Conservation (phyloP, 2,888 invertebrate genomes). For the Trachelus iudaicus region DNA sequence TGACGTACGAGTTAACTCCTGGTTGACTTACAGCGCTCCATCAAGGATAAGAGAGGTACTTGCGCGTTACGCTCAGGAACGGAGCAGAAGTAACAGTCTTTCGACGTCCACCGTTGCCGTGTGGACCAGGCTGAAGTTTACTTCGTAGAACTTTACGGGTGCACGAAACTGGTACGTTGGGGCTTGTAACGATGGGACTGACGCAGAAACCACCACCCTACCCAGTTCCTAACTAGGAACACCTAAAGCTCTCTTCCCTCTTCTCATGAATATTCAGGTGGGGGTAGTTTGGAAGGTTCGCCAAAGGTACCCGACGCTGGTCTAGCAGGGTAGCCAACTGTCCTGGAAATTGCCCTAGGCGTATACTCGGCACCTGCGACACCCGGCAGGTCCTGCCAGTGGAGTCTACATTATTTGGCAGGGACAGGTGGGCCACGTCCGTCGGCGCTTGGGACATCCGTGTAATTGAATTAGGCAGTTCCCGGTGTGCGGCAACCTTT, state of each 20-base stretch:
- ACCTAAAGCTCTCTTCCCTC: not conserved
- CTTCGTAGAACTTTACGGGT: not conserved
- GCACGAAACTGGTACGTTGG: not conserved
- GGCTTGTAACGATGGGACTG: not conserved
- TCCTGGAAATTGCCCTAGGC: not conserved
- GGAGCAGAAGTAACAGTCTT: not conserved
- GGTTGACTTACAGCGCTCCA: not conserved
- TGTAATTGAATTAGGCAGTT: not conserved
- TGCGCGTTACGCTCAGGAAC: not conserved
- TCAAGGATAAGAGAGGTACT: not conserved
- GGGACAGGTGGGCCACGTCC: not conserved
- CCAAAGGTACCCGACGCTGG: not conserved
- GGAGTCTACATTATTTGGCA: not conserved
- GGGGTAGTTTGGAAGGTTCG: not conserved
- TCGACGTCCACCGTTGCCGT: not conserved
- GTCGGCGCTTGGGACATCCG: not conserved
- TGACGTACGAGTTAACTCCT: not conserved
- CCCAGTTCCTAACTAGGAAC: not conserved
- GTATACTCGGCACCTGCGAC: not conserved
- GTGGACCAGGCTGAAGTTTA: not conserved
- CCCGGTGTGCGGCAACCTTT: not conserved
- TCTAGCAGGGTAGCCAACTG: not conserved
- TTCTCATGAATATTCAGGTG: not conserved
- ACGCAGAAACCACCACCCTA: not conserved
- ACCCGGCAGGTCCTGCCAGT: not conserved